Conservation (phyloP, 1,140 invertebrate genomes). For the Drosophila ercepeae region DNA sequence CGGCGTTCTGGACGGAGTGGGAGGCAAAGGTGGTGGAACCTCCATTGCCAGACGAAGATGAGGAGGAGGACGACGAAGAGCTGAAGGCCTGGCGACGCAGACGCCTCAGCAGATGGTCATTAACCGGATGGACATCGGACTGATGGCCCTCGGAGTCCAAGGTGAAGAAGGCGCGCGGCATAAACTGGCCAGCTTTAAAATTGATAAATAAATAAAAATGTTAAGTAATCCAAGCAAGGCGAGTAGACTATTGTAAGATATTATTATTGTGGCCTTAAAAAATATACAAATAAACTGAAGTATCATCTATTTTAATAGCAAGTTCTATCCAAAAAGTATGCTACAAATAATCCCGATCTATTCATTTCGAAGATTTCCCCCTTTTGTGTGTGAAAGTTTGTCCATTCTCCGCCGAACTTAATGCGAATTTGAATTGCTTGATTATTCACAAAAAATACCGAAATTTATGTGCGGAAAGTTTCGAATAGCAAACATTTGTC, state of each 20-base stretch:
- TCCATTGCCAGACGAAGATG: conserved; percentile 55
- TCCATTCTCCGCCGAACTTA: conserved; percentile 3
- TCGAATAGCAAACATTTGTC: conserved; percentile 31
- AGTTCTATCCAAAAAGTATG: conserved; percentile 6
- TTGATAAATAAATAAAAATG: not conserved
- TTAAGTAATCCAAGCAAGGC: no score
- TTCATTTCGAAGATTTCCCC: not conserved
- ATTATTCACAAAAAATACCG: conserved; percentile 16
- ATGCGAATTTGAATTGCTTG: conserved; percentile 16
- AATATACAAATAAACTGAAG: not conserved
- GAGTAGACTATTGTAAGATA: no score
- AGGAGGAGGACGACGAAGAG: conserved; percentile 56
- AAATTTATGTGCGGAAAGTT: conserved; percentile 37
- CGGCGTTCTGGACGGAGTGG: conserved; percentile 29
- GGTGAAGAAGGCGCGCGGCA: conserved; percentile 70
- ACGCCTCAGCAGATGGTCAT: conserved; percentile 63
- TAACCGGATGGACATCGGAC: conserved; percentile 66
- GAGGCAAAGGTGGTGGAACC: not conserved
- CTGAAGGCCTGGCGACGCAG: conserved; percentile 62
- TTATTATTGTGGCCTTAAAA: not conserved
- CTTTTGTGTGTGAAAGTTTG: conserved; percentile 26
- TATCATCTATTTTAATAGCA: not conserved
- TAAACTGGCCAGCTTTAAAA: conserved; percentile 64
- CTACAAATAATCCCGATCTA: not conserved
- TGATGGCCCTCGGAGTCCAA: conserved; percentile 69